A percentile compares a stretch with the other conserved stretches of the same genome.
These are phyloP conservation scores for Atethmia centrago DNA, from an alignment of 2,888 invertebrate species.

Conservation along the genomic window DNA sequence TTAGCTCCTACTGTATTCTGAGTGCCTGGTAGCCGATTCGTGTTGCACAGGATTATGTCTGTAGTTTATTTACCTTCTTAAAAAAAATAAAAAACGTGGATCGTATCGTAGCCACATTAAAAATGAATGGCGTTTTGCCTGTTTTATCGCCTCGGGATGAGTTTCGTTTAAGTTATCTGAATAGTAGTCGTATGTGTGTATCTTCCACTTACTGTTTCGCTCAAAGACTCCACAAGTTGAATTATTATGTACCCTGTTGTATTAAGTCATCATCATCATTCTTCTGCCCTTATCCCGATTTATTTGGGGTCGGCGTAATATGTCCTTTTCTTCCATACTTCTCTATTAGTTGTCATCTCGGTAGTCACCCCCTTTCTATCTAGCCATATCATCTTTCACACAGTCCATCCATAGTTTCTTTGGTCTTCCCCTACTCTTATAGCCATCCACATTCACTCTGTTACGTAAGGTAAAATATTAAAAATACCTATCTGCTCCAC, in stretches of 20 bases:
- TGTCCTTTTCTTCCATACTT: background rate
- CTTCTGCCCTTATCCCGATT: no score
- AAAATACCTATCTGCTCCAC: background rate
- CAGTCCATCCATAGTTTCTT: no score
- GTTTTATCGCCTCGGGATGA: background rate
- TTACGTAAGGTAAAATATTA: background rate
- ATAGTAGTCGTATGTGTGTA: no score
- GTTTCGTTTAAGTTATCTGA: background rate
- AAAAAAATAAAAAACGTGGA: background rate
- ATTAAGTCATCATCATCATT: background rate
- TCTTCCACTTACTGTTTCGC: background rate
- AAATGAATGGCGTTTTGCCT: background rate
- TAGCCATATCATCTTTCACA: no score
- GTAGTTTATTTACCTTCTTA: constrained; percentile 23
- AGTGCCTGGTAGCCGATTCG: constrained; percentile 45
- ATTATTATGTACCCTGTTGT: background rate
- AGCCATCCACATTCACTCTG: background rate
- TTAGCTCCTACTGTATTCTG: constrained; percentile 41
- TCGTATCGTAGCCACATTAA: background rate
- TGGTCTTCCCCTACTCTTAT: no score
- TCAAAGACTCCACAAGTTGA: background rate
- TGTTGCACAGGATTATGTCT: constrained; percentile 33
- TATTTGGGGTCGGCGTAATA: no score
- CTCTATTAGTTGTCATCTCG: background rate
- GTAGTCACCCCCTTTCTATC: no score